Base-by-base conservation (phyloP, 2,113 vertebrate species). In the Vombatus ursinus region DNA sequence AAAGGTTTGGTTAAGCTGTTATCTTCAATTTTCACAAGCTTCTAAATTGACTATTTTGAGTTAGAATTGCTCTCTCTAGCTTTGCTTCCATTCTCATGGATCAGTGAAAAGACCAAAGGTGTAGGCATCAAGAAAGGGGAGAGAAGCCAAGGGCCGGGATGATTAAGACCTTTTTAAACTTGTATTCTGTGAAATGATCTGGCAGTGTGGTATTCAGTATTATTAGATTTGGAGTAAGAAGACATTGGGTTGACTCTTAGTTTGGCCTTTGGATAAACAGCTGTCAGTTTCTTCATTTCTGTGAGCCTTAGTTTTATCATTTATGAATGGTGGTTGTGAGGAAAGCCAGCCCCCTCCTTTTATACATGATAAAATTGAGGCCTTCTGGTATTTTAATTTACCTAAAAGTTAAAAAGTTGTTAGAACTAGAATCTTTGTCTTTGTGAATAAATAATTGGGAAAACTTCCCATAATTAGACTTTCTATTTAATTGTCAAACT, bases 1-100 rank as follows among this genome's bases (percentile, higher is more conserved):
- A 52, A 94, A 61, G 50, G 16, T 61, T 93, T 92, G 47, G 90
- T 95, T 90, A 95, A 95, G 89, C 47, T 94, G 48, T 91, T 92
- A 57, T 68, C n/a, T 90, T 93, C 31, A 23, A 5, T 49, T 49
- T 49, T 49, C 48, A 26, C 37, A 50, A 89, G 28, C 89, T 90
- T 94, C 47, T 91, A 91, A 92, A 61, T 68, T 90, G 77, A 90
- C 37, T n/a, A 23, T 19, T 84, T 84, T 84, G 53, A 52, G 53
- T 77, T 95, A 19, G 28, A 84, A 92, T 54, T 91, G 0, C 12
- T 96, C 22, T 54, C 19, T 4, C 24, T 54, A 68, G 90, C 25
- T 48, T 94, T 89, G 44, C 52, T 22, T 37, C n/a, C 3, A 9
- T 52, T 94, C 52, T 90, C 31, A 22, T 37, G 91, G 89, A 90